These are phyloP conservation scores for Sceloporus tristichus DNA, from an alignment of 2,113 vertebrate species.

Conservation along the genomic window DNA sequence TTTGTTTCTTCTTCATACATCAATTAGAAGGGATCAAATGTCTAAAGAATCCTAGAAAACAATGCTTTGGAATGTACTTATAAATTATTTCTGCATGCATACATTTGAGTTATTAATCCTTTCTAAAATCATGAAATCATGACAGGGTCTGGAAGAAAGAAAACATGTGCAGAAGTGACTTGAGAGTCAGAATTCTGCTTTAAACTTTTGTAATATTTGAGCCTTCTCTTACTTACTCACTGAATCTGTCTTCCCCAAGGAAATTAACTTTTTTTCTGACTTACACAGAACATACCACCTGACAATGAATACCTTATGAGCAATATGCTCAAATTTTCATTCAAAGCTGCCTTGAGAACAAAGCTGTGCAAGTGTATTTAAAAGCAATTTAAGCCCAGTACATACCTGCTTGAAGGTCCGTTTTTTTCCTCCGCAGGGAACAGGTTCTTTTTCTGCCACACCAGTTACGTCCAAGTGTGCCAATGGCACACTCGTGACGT, in stretches of 20 bases:
- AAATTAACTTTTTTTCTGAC: slow-evolving; percentile 48
- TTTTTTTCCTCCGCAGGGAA: too few species aligned
- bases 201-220: slow-evolving; percentile 54
- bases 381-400: slow-evolving; percentile 2
- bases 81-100: background rate
- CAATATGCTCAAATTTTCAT: slow-evolving; percentile 52
- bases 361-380: background rate
- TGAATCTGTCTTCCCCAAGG: slow-evolving; percentile 30
- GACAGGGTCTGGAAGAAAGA: slow-evolving; percentile 29
- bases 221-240: slow-evolving; percentile 42
- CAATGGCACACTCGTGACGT: too few species aligned
- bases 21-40: background rate
- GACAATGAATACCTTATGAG: slow-evolving; percentile 42
- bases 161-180: slow-evolving; percentile 42
- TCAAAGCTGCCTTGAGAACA: slow-evolving; percentile 1
- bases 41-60: background rate
- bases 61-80: background rate
- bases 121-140: slow-evolving; percentile 31
- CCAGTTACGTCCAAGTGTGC: too few species aligned
- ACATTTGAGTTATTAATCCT: background rate
- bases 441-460: too few species aligned
- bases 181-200: slow-evolving; percentile 19
- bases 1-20: background rate
- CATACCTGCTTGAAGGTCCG: too few species aligned
- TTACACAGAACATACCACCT: slow-evolving; percentile 35